These are phyloP conservation scores for Hafferia zeledoni DNA, from an alignment of 2,797 vertebrate genomes.

Conservation along the genomic window DNA sequence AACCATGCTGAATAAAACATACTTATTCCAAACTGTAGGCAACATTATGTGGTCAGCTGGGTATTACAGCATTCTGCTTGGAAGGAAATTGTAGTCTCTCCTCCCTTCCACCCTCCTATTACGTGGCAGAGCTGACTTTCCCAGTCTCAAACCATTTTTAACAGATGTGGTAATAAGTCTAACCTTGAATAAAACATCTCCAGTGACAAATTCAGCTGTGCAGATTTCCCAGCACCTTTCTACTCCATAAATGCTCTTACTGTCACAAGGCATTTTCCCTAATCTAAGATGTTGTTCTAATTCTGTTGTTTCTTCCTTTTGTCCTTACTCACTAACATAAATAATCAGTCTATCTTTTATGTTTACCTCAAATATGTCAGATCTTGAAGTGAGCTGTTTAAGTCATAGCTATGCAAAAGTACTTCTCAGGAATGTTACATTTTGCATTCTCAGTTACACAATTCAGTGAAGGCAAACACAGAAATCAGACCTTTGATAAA, in stretches of 20 bases:
- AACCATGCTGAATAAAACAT: neutral
- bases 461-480: neutral
- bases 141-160: slow-evolving; percentile 22
- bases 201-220: neutral
- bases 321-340: neutral
- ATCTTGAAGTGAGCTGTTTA: neutral
- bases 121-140: slow-evolving; percentile 36
- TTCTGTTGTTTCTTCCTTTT: neutral
- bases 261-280: neutral
- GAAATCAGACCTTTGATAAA: neutral
- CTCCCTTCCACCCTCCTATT: slow-evolving; percentile 49
- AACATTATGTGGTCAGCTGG: slow-evolving; percentile 17
- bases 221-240: slow-evolving; percentile 21
- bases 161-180: slow-evolving; percentile 56
- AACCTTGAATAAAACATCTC: slow-evolving; percentile 29
- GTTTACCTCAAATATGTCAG: neutral
- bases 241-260: neutral
- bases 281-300: neutral
- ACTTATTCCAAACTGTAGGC: slow-evolving; percentile 27
- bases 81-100: slow-evolving; percentile 47
- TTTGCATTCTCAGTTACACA: neutral
- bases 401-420: neutral
- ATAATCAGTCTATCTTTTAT: neutral
- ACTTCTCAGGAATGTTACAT: neutral
- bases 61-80: slow-evolving; percentile 27